Evolutionary conservation across 2,113 vertebrate species (phyloP).

Genomic region (Poicephalus meyeri): DNA sequence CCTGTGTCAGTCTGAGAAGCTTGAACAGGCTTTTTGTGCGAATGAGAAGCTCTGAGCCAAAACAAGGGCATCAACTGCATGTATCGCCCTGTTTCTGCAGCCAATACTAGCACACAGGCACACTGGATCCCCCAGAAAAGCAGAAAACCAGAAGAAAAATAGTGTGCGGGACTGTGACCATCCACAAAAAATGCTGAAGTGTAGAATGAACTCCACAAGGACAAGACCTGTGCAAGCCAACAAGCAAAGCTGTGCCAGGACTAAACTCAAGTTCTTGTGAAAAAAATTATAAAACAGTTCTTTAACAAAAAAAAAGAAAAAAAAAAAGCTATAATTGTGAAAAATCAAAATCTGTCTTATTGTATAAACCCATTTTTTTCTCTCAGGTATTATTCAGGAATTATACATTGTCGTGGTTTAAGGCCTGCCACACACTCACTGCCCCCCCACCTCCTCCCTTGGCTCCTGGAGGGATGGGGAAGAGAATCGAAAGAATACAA

Average conservation of each 20-base stretch:
- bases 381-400: not conserved
- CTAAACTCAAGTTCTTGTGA: not conserved
- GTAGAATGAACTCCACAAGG: not conserved
- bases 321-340: not conserved
- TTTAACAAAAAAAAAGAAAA: not conserved
- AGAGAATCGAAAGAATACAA: too few species aligned
- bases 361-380: not conserved
- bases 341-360: not conserved
- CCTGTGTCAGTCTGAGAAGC: not conserved
- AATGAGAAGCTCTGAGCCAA: not conserved
- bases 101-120: fast-evolving
- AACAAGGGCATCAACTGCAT: fast-evolving
- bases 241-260: not conserved
- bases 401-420: not conserved
- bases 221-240: not conserved
- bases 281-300: not conserved
- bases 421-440: too few species aligned
- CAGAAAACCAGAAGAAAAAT: not conserved
- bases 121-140: not conserved
- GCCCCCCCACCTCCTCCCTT: too few species aligned
- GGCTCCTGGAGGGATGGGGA: too few species aligned
- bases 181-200: too few species aligned
- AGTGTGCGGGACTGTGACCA: not conserved
- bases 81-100: not conserved
- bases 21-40: not conserved